Evolutionary conservation across 2,888 invertebrate genomes (phyloP), one percentile per base, ranked within the genome.

Genomic region (Xestia sexstrigata): DNA sequence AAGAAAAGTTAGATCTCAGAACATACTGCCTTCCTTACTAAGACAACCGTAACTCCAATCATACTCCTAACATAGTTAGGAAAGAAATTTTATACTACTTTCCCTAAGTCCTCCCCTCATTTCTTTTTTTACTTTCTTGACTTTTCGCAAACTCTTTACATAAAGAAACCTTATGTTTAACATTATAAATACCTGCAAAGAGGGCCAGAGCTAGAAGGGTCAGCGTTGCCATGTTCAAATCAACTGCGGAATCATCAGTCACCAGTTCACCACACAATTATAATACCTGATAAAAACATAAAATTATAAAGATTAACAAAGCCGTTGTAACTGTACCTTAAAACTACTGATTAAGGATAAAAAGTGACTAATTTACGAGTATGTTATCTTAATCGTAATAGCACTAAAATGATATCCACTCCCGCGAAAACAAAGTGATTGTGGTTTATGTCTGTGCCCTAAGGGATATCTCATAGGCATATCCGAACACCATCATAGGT

Each of bases 151-250:
- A n/a, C n/a, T n/a, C n/a, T n/a, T n/a, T 4, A 13, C 35, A 3
- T 8, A 26, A 42, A 20, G 35, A n/a, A 30, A 39, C 11, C 1
- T 58, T 11, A 9, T 60, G 39, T 55, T 60, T 20, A 52, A 11
- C 3, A 55, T 39, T 17, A 81, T 60, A 83, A 72, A 62, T 85
- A 83, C 82, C 82, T 85, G 82, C 85, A n/a, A 85, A 70, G 9
- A 83, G 63, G 1, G 42, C 52, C 76, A 83, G 30, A 45, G 30
- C 76, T 15, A 83, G 72, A 4, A 85, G 30, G 8, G 13, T 70
- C 49, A 55, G 30, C 76, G 67, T 35, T 42, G 82, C 82, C 85
- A 83, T 83, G 26, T 76, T 66, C 26, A 39, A 35, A 47, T 73
- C 45, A 69, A 82, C 76, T 82, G 82, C 4, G 23, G 5, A 20